Percentiles rank a stretch among this genome's conserved stretches.
These are phyloP conservation scores for Microplitis deprimator DNA, from an alignment of 2,888 invertebrate species.

Conservation along the genomic window DNA sequence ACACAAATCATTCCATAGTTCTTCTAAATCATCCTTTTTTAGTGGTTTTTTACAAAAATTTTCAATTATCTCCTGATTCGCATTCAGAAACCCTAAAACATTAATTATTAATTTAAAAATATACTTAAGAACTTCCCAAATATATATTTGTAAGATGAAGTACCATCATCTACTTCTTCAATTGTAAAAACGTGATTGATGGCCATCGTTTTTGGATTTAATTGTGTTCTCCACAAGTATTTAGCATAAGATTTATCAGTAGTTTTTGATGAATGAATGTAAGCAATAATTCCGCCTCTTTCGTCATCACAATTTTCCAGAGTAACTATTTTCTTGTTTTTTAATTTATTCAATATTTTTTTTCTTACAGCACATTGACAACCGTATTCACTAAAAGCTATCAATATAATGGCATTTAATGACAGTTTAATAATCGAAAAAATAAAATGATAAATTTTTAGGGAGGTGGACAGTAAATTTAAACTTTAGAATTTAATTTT, in stretches of 20 bases:
- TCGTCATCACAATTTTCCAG: conserved; percentile 43
- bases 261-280: conserved; percentile 48
- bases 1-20: conserved; percentile 53
- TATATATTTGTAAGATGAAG: background rate
- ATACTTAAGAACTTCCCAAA: background rate
- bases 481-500: too few species aligned
- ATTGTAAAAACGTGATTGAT: conserved; percentile 57
- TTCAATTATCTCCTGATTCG: conserved; percentile 49
- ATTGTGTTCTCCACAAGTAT: conserved; percentile 54
- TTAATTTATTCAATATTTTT: conserved; percentile 47
- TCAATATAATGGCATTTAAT: conserved; percentile 23
- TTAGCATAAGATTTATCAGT: conserved; percentile 45
- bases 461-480: too few species aligned
- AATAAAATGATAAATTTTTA: too few species aligned
- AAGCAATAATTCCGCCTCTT: conserved; percentile 54
- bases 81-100: conserved; percentile 46
- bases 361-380: conserved; percentile 48
- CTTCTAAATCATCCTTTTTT: conserved; percentile 44
- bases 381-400: conserved; percentile 57
- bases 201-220: conserved; percentile 49
- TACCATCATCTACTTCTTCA: conserved; percentile 52
- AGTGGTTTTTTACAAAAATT: conserved; percentile 51
- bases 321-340: conserved; percentile 42
- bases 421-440: background rate
- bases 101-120: background rate